Conservation (phyloP, 1,140 invertebrate genomes). For the Ganaspis sp. region DNA sequence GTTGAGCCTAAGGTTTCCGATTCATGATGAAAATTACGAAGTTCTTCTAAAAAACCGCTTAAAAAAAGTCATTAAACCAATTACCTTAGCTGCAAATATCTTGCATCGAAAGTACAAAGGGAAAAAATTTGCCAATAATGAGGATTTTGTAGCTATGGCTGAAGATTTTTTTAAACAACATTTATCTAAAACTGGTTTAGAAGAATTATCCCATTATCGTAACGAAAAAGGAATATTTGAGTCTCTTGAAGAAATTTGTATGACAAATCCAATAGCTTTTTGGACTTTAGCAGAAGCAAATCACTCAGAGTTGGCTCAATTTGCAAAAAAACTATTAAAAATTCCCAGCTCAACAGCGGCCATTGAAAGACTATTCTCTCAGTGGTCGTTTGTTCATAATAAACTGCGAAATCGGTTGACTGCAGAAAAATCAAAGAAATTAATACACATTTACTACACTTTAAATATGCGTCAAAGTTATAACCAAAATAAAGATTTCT, state of each 20-base stretch:
- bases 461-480: background rate
- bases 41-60: constrained; percentile 13
- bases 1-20: background rate
- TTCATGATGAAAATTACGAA: background rate
- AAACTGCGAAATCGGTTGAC: background rate
- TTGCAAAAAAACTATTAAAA: no score
- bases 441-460: background rate
- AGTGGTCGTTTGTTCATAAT: background rate
- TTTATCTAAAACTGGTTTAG: background rate
- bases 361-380: background rate
- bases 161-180: constrained; percentile 1
- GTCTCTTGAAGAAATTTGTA: no score
- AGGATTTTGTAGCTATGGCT: background rate
- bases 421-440: background rate
- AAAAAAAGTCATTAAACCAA: constrained; percentile 31
- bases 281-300: no score
- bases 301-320: no score
- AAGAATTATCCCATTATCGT: background rate
- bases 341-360: background rate
- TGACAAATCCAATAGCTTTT: no score
- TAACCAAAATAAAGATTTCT: no score
- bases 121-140: background rate
- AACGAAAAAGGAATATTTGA: background rate
- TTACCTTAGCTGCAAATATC: constrained; percentile 37
- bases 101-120: constrained; percentile 31